Evolutionary conservation across 2,797 vertebrate genomes (phyloP).

Genomic region (Cuculus canorus): DNA sequence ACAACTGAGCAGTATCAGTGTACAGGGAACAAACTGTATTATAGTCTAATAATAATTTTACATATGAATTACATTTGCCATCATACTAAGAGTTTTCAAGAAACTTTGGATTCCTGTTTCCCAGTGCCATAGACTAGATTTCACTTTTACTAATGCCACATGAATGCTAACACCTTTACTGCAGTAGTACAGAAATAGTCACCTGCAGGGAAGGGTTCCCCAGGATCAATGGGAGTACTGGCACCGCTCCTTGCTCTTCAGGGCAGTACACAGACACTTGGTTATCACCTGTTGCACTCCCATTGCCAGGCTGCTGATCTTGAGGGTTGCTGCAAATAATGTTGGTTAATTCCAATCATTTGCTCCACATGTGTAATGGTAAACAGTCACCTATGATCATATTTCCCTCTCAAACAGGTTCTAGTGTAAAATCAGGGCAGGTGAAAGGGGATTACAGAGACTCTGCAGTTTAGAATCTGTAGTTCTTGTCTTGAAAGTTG

Average conservation of each 20-base stretch:
- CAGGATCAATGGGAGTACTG: background rate
- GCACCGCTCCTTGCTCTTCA: background rate
- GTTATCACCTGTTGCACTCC: background rate
- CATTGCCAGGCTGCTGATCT: background rate
- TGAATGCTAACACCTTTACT: background rate
- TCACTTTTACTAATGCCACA: background rate
- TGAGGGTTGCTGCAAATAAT: background rate
- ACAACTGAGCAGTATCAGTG: background rate
- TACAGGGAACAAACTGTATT: background rate
- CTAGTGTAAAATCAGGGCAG: background rate
- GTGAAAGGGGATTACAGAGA: background rate
- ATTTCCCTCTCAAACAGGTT: background rate
- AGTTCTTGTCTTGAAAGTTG: background rate
- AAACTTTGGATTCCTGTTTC: background rate
- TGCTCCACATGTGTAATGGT: background rate
- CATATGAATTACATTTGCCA: background rate
- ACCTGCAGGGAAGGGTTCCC: background rate
- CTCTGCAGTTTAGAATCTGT: background rate
- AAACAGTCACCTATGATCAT: background rate
- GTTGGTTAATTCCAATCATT: background rate
- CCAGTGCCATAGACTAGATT: background rate
- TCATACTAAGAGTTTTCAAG: background rate
- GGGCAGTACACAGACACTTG: background rate
- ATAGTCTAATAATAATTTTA: background rate
- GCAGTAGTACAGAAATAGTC: background rate